Base-by-base conservation (phyloP, 92 coral and sea anemone genomes). In the Plumapathes pennacea region DNA sequence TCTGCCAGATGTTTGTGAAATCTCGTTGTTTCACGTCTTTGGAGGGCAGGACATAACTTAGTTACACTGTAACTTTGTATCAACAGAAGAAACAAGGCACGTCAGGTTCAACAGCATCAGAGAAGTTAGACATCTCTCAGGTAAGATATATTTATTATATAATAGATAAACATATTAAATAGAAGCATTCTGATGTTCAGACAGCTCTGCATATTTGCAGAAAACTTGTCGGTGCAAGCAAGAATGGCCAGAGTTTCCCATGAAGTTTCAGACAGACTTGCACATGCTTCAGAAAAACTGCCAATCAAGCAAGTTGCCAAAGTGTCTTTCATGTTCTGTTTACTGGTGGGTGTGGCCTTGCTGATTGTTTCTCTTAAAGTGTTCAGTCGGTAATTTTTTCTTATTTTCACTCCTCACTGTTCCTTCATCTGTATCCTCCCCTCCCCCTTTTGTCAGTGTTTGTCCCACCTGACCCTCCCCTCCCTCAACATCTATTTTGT, bases 281-380 rank as follows among this genome's bases (percentile, higher is more conserved):
- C 28, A 23, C 40, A 20, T 5, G 78, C 63, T 24, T 37, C 61
- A 33, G 81, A 62, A 20, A 87, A 77, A 55, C 64, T 82, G 9
- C 71, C 83, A 20, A 10, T 82, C 46, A 46, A 18, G 6, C 28
- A 32, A 34, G 95, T 94, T 27, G 74, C 83, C 36, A 69, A 84
- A 52, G 64, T 94, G 36, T 86, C 99, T 14, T 32, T 89, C 51
- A 81, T 71, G 20, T 94, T 94, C 67, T 89, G 99, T 58, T 50
- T 94, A 13, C 70, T 94, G 96, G 99, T 91, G 54, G 64, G 84
- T 49, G 22, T n/a, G n/a, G n/a, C n/a, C n/a, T n/a, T n/a, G n/a
- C n/a, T n/a, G n/a, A n/a, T n/a, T n/a, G n/a, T n/a, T n/a, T n/a
- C n/a, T n/a, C n/a, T n/a, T n/a, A n/a, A n/a, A n/a, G n/a, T n/a